Conservation (phyloP, 2,797 vertebrate species). For the Orientallactaga sibirica region DNA sequence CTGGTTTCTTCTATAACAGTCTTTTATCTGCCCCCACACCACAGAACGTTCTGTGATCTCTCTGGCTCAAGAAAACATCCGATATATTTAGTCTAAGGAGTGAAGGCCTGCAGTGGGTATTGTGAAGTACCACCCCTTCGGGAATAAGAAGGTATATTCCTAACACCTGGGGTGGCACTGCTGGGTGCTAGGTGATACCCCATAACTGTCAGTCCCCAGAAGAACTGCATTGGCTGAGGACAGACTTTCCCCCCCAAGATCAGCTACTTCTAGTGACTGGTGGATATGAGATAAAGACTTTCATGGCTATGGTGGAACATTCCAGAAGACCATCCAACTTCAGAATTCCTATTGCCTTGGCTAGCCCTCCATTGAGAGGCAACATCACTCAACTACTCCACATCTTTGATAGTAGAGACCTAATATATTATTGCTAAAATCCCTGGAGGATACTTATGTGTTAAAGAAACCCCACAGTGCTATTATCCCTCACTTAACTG, state of each 20-base stretch:
- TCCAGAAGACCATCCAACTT: background rate
- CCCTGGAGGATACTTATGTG: background rate
- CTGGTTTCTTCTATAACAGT: background rate
- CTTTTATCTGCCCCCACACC: background rate
- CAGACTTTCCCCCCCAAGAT: background rate
- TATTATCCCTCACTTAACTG: background rate
- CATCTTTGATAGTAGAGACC: background rate
- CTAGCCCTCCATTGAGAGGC: background rate
- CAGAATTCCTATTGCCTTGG: background rate
- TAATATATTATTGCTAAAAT: background rate
- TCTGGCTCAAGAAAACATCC: background rate
- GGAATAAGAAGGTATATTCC: background rate
- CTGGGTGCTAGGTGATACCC: background rate
- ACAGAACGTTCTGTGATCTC: background rate
- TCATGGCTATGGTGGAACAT: background rate
- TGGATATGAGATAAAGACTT: background rate
- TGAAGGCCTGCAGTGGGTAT: background rate
- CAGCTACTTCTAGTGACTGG: background rate
- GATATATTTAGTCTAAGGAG: background rate
- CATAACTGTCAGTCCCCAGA: background rate
- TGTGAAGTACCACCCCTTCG: background rate
- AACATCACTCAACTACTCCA: background rate
- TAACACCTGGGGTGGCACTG: background rate
- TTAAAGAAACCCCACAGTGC: conserved; percentile 33
- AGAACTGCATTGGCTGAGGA: background rate